Evolutionary conservation across 1,140 invertebrate species (phyloP).

Genomic region (Drosophila hydei): DNA sequence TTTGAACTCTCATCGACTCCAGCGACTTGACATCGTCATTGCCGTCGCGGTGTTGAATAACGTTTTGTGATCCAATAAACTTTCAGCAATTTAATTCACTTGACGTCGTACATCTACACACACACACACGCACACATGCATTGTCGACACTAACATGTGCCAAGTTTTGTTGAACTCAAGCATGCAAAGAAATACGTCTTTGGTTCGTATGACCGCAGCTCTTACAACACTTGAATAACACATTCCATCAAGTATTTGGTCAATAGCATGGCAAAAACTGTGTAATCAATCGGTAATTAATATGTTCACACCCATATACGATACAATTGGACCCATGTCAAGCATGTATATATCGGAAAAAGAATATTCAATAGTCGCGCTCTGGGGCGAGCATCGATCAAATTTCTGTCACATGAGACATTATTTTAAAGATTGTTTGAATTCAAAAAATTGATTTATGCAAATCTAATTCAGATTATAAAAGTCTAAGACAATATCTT

Average conservation of each 20-base stretch:
- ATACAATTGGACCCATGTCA: background rate
- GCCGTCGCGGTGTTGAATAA: slow-evolving; percentile 71
- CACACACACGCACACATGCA: slow-evolving; percentile 25
- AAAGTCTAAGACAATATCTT: no score
- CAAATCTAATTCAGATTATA: background rate
- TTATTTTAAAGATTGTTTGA: background rate
- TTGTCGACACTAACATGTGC: slow-evolving; percentile 18
- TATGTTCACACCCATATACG: background rate
- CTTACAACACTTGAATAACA: background rate
- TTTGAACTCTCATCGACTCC: slow-evolving; percentile 54
- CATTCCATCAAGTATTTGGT: slow-evolving; percentile 14
- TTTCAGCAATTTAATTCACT: slow-evolving; percentile 80
- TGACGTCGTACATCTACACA: slow-evolving; percentile 50
- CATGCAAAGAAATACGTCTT: slow-evolving; percentile 10
- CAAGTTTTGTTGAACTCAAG: slow-evolving; percentile 76
- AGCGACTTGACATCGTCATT: slow-evolving; percentile 53
- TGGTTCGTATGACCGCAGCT: slow-evolving; percentile 20
- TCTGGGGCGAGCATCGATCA: background rate
- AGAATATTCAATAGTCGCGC: background rate
- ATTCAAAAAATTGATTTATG: background rate
- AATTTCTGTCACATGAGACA: background rate
- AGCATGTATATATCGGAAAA: background rate
- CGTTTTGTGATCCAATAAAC: slow-evolving; percentile 82
- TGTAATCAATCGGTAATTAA: slow-evolving; percentile 4
- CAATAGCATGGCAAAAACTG: background rate